These are phyloP conservation scores for Danionella dracula DNA, from an alignment of 2,797 vertebrate genomes.

Conservation along the genomic window DNA sequence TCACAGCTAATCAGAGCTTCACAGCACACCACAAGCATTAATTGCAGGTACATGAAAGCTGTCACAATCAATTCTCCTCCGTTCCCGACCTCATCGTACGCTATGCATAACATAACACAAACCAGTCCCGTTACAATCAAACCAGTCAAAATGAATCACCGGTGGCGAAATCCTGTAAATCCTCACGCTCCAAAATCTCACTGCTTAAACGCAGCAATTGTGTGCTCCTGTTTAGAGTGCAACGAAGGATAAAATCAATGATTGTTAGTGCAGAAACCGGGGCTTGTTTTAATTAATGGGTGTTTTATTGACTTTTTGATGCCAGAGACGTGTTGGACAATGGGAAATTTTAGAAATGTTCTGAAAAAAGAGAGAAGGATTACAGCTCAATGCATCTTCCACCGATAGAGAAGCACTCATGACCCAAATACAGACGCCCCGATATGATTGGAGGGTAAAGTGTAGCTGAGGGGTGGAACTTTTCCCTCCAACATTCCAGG, in stretches of 20 bases:
- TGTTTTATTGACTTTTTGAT: conserved; percentile 32
- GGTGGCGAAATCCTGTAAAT: conserved; percentile 4
- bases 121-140: neutral
- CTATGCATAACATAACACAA: neutral
- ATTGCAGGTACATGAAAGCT: conserved; percentile 34
- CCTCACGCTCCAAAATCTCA: neutral
- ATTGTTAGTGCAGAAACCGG: conserved; percentile 28
- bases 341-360: conserved; percentile 9
- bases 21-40: conserved; percentile 11
- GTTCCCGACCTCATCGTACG: neutral
- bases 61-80: conserved; percentile 32
- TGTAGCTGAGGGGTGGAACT: conserved; percentile 43
- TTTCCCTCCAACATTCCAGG: conserved; percentile 39
- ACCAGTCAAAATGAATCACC: conserved; percentile 7
- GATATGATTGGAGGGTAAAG: conserved; percentile 60
- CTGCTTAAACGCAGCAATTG: conserved; percentile 8
- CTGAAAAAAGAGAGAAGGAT: conserved; percentile 45
- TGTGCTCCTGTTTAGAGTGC: conserved; percentile 26
- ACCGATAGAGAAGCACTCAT: conserved; percentile 64
- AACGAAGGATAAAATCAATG: conserved; percentile 39
- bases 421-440: conserved; percentile 70
- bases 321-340: neutral
- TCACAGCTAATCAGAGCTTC: conserved; percentile 2
- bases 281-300: conserved; percentile 37
- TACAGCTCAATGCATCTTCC: conserved; percentile 67